These are phyloP conservation scores for Porites rus DNA, from an alignment of 92 coral and sea anemone species.

Conservation along the genomic window DNA sequence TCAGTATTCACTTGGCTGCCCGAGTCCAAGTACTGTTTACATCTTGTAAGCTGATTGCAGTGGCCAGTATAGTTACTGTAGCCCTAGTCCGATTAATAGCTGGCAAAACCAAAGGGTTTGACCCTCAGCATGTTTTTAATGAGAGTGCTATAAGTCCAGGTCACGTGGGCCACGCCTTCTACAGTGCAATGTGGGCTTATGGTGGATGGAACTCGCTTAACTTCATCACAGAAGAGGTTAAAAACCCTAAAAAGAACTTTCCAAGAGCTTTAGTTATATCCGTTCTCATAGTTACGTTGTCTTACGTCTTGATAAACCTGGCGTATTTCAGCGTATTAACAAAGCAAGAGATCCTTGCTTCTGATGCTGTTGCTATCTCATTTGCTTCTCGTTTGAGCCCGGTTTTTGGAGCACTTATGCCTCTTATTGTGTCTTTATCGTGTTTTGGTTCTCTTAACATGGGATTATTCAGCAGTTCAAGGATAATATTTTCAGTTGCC, in stretches of 20 bases:
- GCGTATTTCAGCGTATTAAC: constrained; percentile 73
- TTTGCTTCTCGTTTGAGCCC: constrained; percentile 51
- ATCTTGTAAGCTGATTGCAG: constrained; percentile 67
- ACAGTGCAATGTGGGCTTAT: constrained; percentile 84
- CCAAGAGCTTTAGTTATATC: constrained; percentile 74
- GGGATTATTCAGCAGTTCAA: constrained; percentile 71
- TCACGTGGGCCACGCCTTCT: constrained; percentile 79
- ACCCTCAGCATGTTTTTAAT: constrained; percentile 43
- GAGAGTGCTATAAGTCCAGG: constrained; percentile 69
- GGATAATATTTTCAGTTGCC: constrained; percentile 81
- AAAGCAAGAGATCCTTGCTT: constrained; percentile 73
- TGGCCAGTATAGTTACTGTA: constrained; percentile 68
- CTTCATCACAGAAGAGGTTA: constrained; percentile 74
- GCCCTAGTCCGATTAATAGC: constrained; percentile 49
- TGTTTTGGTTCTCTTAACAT: constrained; percentile 87
- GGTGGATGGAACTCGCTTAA: constrained; percentile 85
- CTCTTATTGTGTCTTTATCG: constrained; percentile 79
- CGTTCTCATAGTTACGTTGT: constrained; percentile 75
- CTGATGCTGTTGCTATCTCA: constrained; percentile 80
- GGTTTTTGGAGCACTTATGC: constrained; percentile 68
- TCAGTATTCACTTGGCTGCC: constrained; percentile 77
- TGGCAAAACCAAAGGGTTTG: constrained; percentile 48
- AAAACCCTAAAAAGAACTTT: constrained; percentile 76
- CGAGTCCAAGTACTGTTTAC: constrained; percentile 74
- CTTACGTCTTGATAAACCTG: constrained; percentile 73